Evolutionary conservation across 2,113 vertebrate species (phyloP).

Genomic region (Oryzias woworae): DNA sequence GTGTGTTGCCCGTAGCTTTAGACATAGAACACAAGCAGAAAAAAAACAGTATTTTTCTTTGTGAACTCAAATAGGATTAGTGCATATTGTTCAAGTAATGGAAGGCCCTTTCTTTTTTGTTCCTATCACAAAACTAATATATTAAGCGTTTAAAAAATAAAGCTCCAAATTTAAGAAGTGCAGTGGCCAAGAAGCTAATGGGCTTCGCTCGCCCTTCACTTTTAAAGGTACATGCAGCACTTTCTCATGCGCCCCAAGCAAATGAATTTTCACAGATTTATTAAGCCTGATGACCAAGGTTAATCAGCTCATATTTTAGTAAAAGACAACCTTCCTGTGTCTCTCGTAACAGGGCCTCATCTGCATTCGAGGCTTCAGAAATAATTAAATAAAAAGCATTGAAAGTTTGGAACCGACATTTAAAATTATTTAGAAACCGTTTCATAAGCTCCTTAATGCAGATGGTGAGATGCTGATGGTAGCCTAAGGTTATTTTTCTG

Average conservation of each 20-base stretch:
- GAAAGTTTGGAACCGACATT: slow-evolving; percentile 11
- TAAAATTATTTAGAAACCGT: slow-evolving; percentile 23
- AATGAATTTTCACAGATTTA: slow-evolving; percentile 61
- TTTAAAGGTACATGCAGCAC: slow-evolving; percentile 18
- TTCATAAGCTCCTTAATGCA: slow-evolving; percentile 21
- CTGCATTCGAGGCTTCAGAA: background rate
- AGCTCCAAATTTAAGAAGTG: background rate
- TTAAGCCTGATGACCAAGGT: slow-evolving; percentile 47
- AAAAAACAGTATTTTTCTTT: too few species aligned
- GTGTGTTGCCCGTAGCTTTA: too few species aligned
- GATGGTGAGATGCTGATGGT: slow-evolving; percentile 38
- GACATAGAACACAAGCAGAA: too few species aligned
- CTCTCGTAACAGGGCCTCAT: slow-evolving; percentile 8
- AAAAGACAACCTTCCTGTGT: slow-evolving; percentile 8
- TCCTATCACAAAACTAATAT: background rate
- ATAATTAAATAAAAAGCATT: background rate
- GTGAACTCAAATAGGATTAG: too few species aligned
- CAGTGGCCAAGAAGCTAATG: slow-evolving; percentile 1
- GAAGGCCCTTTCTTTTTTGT: too few species aligned
- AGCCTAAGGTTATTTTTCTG: slow-evolving; percentile 55
- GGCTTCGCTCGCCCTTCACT: slow-evolving; percentile 33
- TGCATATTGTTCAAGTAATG: too few species aligned
- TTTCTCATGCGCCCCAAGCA: slow-evolving; percentile 16
- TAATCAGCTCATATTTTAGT: slow-evolving; percentile 53
- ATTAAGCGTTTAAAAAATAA: slow-evolving; percentile 12